Base-by-base conservation (phyloP, 2,888 invertebrate species). In the Phragmatobia fuliginosa region DNA sequence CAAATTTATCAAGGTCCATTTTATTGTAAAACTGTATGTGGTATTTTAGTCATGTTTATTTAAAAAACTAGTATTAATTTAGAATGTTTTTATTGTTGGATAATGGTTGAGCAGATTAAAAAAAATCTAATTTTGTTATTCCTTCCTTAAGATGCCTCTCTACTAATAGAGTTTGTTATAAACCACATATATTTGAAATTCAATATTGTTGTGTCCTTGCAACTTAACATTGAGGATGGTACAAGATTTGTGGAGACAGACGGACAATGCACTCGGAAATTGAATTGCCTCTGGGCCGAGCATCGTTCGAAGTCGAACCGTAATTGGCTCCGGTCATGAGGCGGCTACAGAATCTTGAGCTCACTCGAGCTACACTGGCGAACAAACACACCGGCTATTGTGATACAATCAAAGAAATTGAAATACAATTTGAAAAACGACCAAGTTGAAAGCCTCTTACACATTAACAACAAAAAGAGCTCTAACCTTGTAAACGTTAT, bases 191-290 rank as follows among this genome's bases (percentile, higher is more conserved):
- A n/a, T 38, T 65, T n/a, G 21, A 56, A 59, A 66, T 45, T 56
- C 21, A 68, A 75, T 67, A 72, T 73, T 72, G 61, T 58, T 52
- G 66, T 49, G 69, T 64, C 71, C 63, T 72, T 68, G 63, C 67
- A 67, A 77, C 69, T 70, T 77, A 81, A 80, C 71, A 78, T 80
- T 75, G 76, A 72, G 78, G 60, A 81, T 79, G 74, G 69, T 78
- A 81, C 79, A 78, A 82, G 79, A 83, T 83, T 83, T 76, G 72
- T 78, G 82, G 68, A 77, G 85, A 88, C 87, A 86, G 85, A 80
- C 86, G 88, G 88, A 93, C 93, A 93, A 92, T 93, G 91, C 89
- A 80, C 85, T 88, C 84, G 85, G 91, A 94, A 94, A 94, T 94
- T 93, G 94, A 91, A 92, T 92, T 91, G 91, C 88, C 85, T 79